Evolutionary conservation across 1,140 invertebrate genomes (phyloP).

Genomic region (Formica exsecta): DNA sequence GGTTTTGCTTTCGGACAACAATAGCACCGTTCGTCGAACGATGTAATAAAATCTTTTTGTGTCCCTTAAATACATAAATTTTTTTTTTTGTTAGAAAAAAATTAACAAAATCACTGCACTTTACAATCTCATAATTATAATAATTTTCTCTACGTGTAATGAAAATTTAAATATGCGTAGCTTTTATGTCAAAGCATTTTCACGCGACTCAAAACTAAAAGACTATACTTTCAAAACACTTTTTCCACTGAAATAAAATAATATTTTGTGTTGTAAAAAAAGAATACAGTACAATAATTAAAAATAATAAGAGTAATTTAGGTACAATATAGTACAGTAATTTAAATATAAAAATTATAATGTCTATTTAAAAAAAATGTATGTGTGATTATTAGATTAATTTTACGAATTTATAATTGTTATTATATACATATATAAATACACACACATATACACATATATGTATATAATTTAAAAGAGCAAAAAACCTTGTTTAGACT

Average conservation of each 20-base stretch:
- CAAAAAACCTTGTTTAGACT: not conserved
- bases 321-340: too few species aligned
- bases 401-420: too few species aligned
- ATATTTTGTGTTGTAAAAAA: not conserved
- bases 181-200: constrained; percentile 4
- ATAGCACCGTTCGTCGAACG: not conserved
- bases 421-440: too few species aligned
- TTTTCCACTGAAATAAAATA: not conserved
- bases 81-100: constrained; percentile 29
- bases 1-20: not conserved
- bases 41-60: not conserved
- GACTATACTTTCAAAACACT: not conserved
- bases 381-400: too few species aligned
- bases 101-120: constrained; percentile 4
- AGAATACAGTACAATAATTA: too few species aligned
- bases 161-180: constrained; percentile 10
- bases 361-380: too few species aligned
- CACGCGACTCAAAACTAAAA: not conserved
- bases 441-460: too few species aligned
- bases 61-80: constrained; percentile 22
- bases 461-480: too few species aligned
- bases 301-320: too few species aligned
- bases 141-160: constrained; percentile 1
- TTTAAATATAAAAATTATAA: too few species aligned
- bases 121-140: constrained; percentile 11